A percentile compares a stretch with the other conserved stretches of the same genome.
Conservation (phyloP, 2,888 invertebrate species). For the Neoascia interrupta region DNA sequence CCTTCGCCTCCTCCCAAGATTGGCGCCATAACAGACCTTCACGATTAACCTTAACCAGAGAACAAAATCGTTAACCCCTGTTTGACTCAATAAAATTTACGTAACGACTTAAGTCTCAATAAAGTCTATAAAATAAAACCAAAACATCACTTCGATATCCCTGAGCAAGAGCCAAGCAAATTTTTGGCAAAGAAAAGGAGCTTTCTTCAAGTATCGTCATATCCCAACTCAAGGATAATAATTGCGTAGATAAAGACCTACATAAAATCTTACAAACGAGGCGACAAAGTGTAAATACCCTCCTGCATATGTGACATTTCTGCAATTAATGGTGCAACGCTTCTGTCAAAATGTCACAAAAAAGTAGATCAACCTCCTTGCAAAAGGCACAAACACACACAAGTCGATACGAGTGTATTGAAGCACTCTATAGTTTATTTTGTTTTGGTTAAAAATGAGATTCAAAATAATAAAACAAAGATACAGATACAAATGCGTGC, state of each 20-base stretch:
- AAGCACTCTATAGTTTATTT: not conserved
- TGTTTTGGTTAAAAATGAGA: not conserved
- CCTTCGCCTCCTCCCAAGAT: too few species aligned
- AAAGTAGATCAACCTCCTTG: conserved; percentile 53
- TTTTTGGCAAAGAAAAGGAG: conserved; percentile 52
- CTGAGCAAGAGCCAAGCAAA: conserved; percentile 31
- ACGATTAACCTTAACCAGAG: too few species aligned
- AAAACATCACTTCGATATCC: conserved; percentile 14
- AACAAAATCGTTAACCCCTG: too few species aligned
- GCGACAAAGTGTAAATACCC: conserved; percentile 19
- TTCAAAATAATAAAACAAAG: not conserved
- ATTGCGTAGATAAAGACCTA: conserved; percentile 79
- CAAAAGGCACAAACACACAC: too few species aligned
- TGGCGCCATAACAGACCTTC: too few species aligned
- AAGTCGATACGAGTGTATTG: too few species aligned
- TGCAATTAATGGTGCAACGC: conserved; percentile 48
- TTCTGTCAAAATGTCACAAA: conserved; percentile 65
- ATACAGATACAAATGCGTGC: not conserved
- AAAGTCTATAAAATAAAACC: conserved; percentile 11
- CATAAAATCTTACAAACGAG: conserved; percentile 74
- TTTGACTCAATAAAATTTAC: too few species aligned
- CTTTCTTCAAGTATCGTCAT: conserved; percentile 28
- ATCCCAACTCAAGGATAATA: conserved; percentile 76
- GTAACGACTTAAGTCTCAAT: too few species aligned
- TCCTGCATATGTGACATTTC: conserved; percentile 50